These are phyloP conservation scores for Leptopilina drosophilae DNA, from an alignment of 2,888 invertebrate species.

Conservation along the genomic window DNA sequence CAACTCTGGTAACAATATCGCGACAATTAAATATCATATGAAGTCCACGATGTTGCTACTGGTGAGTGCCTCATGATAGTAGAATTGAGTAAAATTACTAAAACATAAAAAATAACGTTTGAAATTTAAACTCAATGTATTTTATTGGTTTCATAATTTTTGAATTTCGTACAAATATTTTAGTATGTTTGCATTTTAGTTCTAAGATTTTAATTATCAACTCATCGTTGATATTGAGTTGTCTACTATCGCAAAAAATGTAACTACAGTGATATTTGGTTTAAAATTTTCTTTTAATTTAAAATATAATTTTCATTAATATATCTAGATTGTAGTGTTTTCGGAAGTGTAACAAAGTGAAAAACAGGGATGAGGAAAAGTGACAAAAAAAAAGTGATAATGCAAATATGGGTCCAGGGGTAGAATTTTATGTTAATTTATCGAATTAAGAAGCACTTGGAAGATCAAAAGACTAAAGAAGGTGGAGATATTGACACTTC, in stretches of 20 bases:
- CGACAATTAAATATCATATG: slow-evolving; percentile 3
- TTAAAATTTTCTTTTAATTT: too few relatives aligned
- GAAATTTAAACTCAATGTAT: too few relatives aligned
- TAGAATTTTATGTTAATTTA: slow-evolving; percentile 21
- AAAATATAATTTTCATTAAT: too few relatives aligned
- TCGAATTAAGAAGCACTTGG: slow-evolving; percentile 19
- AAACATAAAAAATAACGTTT: too few relatives aligned
- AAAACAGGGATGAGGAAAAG: not conserved
- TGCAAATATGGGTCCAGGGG: slow-evolving; percentile 9
- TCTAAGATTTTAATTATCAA: too few relatives aligned
- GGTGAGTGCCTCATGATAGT: slow-evolving; percentile 6
- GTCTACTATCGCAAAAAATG: too few relatives aligned
- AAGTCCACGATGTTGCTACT: slow-evolving; percentile 8
- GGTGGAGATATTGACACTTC: slow-evolving; percentile 31
- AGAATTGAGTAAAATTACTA: not conserved
- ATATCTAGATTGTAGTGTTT: too few relatives aligned
- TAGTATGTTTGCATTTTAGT: too few relatives aligned
- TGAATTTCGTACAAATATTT: too few relatives aligned
- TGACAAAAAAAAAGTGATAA: not conserved
- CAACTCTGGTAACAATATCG: slow-evolving; percentile 15
- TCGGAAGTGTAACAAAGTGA: not conserved
- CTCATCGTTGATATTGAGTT: too few relatives aligned
- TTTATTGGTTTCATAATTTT: too few relatives aligned
- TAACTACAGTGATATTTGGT: too few relatives aligned
- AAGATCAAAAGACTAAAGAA: slow-evolving; percentile 35